phyloP scores from a whole-genome alignment of 2,797 vertebrate species.

The Eptatretus atami region DNA sequence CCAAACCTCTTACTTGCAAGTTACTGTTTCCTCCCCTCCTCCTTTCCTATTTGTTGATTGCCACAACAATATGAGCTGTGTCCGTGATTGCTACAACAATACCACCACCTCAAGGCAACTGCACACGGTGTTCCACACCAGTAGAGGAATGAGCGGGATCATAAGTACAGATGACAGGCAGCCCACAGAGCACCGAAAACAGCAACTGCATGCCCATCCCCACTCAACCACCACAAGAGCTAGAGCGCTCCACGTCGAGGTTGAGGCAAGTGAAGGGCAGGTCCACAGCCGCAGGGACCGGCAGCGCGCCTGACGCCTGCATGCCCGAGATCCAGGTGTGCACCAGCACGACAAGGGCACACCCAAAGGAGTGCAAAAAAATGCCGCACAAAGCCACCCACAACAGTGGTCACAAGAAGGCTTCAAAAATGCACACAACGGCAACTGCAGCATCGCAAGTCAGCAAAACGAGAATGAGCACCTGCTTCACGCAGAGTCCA shows the following conservation, averaged over 20 bases:
- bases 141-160: too few relatives aligned
- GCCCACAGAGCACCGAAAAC: too few relatives aligned
- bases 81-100: constrained; percentile 58
- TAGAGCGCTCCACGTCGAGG: constrained; percentile 19
- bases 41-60: too few relatives aligned
- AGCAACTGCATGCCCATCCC: too few relatives aligned
- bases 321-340: constrained; percentile 52
- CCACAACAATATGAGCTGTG: constrained; percentile 37
- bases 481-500: constrained; percentile 52
- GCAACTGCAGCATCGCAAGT: constrained; percentile 61
- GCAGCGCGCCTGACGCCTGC: constrained; percentile 42
- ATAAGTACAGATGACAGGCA: too few relatives aligned
- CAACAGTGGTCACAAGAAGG: constrained; percentile 67
- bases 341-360: constrained; percentile 46
- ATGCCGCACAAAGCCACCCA: constrained; percentile 89
- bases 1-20: too few relatives aligned
- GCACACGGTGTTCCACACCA: constrained; percentile 29
- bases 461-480: constrained; percentile 64
- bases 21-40: too few relatives aligned
- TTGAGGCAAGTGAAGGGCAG: constrained; percentile 53
- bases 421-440: constrained; percentile 82
- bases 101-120: constrained; percentile 52
- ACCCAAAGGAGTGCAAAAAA: constrained; percentile 74
- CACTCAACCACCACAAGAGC: not conserved
- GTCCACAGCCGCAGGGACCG: constrained; percentile 41